These are phyloP conservation scores for Drosophila basisetae DNA, from an alignment of 2,888 invertebrate genomes.

Conservation along the genomic window DNA sequence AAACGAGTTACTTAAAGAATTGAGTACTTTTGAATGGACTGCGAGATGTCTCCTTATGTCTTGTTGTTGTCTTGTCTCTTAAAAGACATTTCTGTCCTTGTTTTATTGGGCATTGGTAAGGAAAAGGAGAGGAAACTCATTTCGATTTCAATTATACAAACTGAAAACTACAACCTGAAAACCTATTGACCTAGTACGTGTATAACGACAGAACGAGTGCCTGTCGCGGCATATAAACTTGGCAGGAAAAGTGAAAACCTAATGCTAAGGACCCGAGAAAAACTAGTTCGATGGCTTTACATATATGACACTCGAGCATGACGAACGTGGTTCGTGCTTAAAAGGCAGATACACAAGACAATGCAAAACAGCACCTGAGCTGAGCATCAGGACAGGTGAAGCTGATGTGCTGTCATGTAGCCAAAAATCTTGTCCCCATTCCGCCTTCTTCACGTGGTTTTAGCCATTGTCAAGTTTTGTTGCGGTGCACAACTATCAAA, in stretches of 20 bases:
- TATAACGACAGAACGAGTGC: constrained; percentile 5
- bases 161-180: constrained; percentile 42
- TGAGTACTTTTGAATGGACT: background rate
- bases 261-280: constrained; percentile 25
- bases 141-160: constrained; percentile 68
- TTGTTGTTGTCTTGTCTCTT: background rate
- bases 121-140: constrained; percentile 43
- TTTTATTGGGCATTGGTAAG: background rate
- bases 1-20: background rate
- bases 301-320: constrained; percentile 65
- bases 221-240: constrained; percentile 32
- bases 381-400: constrained; percentile 11
- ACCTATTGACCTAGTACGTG: constrained; percentile 57
- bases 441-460: constrained; percentile 28
- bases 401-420: constrained; percentile 36
- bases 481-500: constrained; percentile 54
- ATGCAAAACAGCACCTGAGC: constrained; percentile 41
- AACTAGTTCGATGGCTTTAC: constrained; percentile 72
- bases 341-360: constrained; percentile 49
- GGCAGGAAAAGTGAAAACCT: constrained; percentile 43
- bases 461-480: constrained; percentile 56
- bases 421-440: constrained; percentile 12
- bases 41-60: background rate
- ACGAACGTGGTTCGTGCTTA: constrained; percentile 73
- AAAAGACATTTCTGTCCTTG: background rate